Base-by-base conservation (phyloP, 2,797 vertebrate species). In the Glyptemys insculpta region DNA sequence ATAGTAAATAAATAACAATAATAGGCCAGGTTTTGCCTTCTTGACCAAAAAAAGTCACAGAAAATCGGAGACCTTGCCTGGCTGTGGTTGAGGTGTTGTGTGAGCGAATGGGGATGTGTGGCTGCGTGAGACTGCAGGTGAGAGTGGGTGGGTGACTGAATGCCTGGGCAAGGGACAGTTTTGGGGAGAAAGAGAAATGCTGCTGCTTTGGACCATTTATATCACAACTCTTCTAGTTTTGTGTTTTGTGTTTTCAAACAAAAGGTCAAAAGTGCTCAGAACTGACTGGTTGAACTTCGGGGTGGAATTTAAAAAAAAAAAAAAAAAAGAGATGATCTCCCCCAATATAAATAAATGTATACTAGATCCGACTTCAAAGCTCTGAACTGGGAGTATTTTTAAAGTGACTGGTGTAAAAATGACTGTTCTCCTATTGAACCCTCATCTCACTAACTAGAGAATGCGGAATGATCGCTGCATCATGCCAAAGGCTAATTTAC, bases 81-180 rank as follows among this genome's bases (percentile, higher is more conserved):
- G 0, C 37, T 76, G 16, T 12, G 12, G 85, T 0, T 0, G 0
- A 56, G 34, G 3, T 79, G 25, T 74, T 8, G 47, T 91, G 9
- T 78, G 54, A 59, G 19, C 6, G 3, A 92, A 23, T 3, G 4
- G 49, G 19, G 57, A 47, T 72, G 37, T 44, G 81, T 21, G 3
- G 27, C 27, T 31, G 27, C 7, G 49, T 37, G 37, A 23, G 5
- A 34, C 44, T 19, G 74, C 12, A 14, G 27, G 49, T 19, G n/a
- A 16, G 53, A 37, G 12, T 14, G 72, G 41, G 31, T 25, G 41
- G 16, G 29, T 29, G 62, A 56, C 27, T 21, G 62, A 52, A n/a
- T 23, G 25, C 19, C 2, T n/a, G 59, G 21, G 12, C 25, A 29
- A 72, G 14, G 27, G 41, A n/a, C 85, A 29, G 6, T 82, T 29